Base-by-base conservation (phyloP, 2,113 vertebrate genomes). In the Tetrax tetrax region DNA sequence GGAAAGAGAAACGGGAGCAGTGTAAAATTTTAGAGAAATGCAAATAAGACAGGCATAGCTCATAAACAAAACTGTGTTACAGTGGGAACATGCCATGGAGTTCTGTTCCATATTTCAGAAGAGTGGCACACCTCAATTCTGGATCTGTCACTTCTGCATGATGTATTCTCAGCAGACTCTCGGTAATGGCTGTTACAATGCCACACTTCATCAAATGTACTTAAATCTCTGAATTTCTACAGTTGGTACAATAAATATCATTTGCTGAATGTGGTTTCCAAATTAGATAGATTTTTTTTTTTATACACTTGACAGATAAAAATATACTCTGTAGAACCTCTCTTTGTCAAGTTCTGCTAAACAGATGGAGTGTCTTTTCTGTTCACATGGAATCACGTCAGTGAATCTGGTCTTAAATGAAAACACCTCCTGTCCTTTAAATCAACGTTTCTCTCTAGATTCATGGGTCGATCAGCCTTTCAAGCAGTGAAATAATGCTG, bases 251-350 rank as follows among this genome's bases (percentile, higher is more conserved):
- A 76, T 66, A 84, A 84, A 79, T 57, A 53, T 50, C 25, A 7
- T 80, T 91, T 92, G 38, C 69, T 79, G 60, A 87, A 63, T 74
- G 53, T 22, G 41, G 50, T 78, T 96, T 87, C 59, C 93, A 84
- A 93, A 85, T 93, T 47, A 89, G 86, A 77, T 19, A 22, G 3
- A 3, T 14, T 16, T n/a, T 89, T 92, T n/a, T n/a, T 57, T 95
- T 87, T 84, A 35, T 56, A 43, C 47, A 54, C 37, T 71, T 82
- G 57, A 45, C 65, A 76, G 74, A 83, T 87, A 82, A 95, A 87
- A 89, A 95, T 87, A 59, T 16, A 53, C 9, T 2, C 63, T 72
- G 45, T 29, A 47, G 81, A 87, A 50, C 14, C 28, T 84, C 83
- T 95, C 25, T 93, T 81, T 96, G 86, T 81, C 2, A 4, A 69